Conservation (phyloP, 2,888 invertebrate species). For the Caenorhabditis sp. region DNA sequence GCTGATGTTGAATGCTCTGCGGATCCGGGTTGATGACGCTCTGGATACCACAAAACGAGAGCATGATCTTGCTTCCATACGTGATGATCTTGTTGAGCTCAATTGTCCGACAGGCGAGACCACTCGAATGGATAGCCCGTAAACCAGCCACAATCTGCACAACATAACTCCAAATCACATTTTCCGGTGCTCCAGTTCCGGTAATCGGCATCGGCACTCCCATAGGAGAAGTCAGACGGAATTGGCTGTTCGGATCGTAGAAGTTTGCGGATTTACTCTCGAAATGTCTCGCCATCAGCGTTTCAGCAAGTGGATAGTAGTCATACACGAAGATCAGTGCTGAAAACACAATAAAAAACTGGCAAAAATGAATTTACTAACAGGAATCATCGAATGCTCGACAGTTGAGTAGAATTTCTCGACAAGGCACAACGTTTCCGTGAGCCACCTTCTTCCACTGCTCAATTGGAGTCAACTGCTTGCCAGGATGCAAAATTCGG, state of each 20-base stretch:
- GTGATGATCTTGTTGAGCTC: conserved; percentile 90
- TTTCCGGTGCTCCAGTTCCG: conserved; percentile 85
- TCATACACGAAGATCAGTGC: conserved; percentile 97
- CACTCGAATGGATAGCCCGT: conserved; percentile 89
- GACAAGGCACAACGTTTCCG: conserved; percentile 92
- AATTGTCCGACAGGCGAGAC: conserved; percentile 87
- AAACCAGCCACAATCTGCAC: conserved; percentile 95
- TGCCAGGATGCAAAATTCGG: conserved; percentile 86
- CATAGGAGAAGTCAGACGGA: no score
- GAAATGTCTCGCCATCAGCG: conserved; percentile 90
- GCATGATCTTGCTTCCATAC: conserved; percentile 73
- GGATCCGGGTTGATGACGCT: conserved; percentile 60
- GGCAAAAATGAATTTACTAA: conserved; percentile 81
- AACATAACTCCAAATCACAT: conserved; percentile 93
- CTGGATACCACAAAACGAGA: conserved; percentile 59
- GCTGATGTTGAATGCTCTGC: conserved; percentile 53
- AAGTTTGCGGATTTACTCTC: conserved; percentile 54
- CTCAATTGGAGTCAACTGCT: conserved; percentile 89
- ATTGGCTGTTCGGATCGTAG: conserved; percentile 7
- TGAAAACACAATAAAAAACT: conserved; percentile 79
- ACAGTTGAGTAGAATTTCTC: conserved; percentile 91
- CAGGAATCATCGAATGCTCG: conserved; percentile 96
- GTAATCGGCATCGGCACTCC: not conserved
- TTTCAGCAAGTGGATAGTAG: conserved; percentile 92
- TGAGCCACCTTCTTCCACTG: conserved; percentile 93